Base-by-base conservation (phyloP, 1,140 invertebrate genomes). In the Cyclargus thomasi region DNA sequence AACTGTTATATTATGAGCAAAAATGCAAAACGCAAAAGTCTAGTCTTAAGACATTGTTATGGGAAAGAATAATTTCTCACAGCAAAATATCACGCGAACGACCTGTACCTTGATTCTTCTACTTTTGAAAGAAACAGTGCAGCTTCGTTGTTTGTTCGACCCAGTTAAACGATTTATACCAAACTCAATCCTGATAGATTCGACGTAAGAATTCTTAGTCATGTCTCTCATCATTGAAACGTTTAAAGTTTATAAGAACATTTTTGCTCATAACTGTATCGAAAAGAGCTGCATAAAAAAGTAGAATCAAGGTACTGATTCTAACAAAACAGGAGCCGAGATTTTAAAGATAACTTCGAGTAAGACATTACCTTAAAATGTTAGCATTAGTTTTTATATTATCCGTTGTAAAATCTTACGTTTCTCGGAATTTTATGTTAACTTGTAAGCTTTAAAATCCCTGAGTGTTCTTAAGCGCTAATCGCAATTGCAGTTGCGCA, bases 291-390 rank as follows among this genome's bases (percentile, higher is more conserved):
- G 29, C 29, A 4, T 29, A 29, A 29, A 29, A 29, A 29, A 29
- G 29, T 29, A 29, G 29, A 29, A 29, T 29, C 4, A 5, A 29
- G 29, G 29, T 29, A 29, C 23, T 23, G 65, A 59, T 67, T 62
- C 55, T 20, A 53, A 62, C 23, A 67, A 64, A 67, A 67, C 65
- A 55, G 65, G 29, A 67, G 65, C 65, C 23, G 55, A 67, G 65
- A 67, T 47, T 53, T 16, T 17, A 17, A 10, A 59, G 53, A 65
- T 65, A 29, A 35, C 22, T 55, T 65, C 29, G 18, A 57, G n/a
- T 57, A 65, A 23, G 20, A 59, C 55, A 59, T 59, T 59, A 59
- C 22, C 18, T 65, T 64, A 65, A 64, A 64, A 64, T 47, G 55
- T 20, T 59, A 6, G 55, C 20, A 59, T 59, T 59, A 59, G 55